Base-by-base conservation (phyloP, 2,888 invertebrate species). In the Punctoribates punctum region DNA sequence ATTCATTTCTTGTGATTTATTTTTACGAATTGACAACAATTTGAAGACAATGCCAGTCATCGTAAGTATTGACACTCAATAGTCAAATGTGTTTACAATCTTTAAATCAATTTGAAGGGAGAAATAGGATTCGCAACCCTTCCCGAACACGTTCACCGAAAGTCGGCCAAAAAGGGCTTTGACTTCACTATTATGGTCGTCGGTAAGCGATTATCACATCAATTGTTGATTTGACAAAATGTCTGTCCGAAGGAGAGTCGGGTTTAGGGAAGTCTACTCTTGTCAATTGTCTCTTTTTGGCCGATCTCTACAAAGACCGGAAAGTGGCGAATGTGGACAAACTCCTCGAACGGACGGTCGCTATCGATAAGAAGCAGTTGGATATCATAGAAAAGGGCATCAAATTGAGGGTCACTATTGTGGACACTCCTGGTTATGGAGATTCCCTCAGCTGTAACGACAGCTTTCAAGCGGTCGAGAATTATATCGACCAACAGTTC, bases 141-240 rank as follows among this genome's bases (percentile, higher is more conserved):
- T 78, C 96, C 96, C 27, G 95, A 96, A 84, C 96, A 96, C 86
- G 94, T 96, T 75, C 96, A 96, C 85, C 89, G 96, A 80, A 96
- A 96, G 86, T 95, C 95, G 0, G 96, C 96, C 74, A 96, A 96
- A 85, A 89, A 93, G 81, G 96, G 96, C 75, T 96, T 96, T 85
- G 96, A 96, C 85, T 96, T 96, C 85, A 96, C 96, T 0, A 86
- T 96, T 79, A 95, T 96, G 94, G 96, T 96, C 23, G 92, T 96
- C 46, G 96, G 85, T 85, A 81, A 81, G 85, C 83, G 17, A 11
- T 72, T 70, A 20, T 15, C 23, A 4, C 25, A 67, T 34, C 65
- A 38, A 15, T 70, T 74, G 51, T 77, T 60, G 25, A 60, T 27
- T 62, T 23, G 34, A 20, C 72, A 15, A 23, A n/a, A 38, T 34